phyloP scores from a whole-genome alignment of 2,797 vertebrate genomes.

The Scomberomorus guttatus region DNA sequence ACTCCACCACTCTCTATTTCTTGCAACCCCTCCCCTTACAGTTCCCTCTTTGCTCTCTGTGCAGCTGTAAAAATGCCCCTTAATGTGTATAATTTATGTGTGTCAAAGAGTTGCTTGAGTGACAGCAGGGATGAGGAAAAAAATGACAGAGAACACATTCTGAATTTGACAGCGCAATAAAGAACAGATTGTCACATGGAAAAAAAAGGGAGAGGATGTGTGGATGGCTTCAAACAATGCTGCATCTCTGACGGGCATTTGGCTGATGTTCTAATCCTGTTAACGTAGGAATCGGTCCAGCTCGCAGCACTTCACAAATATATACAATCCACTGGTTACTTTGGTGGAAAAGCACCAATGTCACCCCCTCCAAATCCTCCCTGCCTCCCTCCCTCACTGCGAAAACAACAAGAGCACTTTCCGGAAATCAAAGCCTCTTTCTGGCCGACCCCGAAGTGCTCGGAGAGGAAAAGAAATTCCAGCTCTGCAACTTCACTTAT shows the following conservation, averaged over 20 bases:
- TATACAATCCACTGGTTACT: constrained; percentile 69
- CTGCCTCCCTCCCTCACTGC: constrained; percentile 9
- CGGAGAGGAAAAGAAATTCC: constrained; percentile 3
- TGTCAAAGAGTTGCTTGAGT: constrained; percentile 67
- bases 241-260: constrained; percentile 62
- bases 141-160: constrained; percentile 40
- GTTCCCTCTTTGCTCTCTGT: constrained; percentile 13
- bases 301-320: constrained; percentile 67
- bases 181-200: constrained; percentile 68
- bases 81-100: constrained; percentile 68
- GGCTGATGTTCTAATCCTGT: constrained; percentile 78
- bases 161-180: constrained; percentile 64
- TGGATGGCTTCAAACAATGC: constrained; percentile 69
- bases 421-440: constrained; percentile 69
- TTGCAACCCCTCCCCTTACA: background rate
- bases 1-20: constrained; percentile 26
- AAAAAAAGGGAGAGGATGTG: constrained; percentile 57
- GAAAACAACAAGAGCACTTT: constrained; percentile 59
- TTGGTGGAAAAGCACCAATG: constrained; percentile 62
- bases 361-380: constrained; percentile 46
- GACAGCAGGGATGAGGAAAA: constrained; percentile 47
- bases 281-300: constrained; percentile 62
- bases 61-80: constrained; percentile 50
- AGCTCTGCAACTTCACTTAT: constrained; percentile 58
- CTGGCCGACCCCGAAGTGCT: constrained; percentile 57